Evolutionary conservation across 2,113 vertebrate species (phyloP).

Genomic region (Lepus americanus): DNA sequence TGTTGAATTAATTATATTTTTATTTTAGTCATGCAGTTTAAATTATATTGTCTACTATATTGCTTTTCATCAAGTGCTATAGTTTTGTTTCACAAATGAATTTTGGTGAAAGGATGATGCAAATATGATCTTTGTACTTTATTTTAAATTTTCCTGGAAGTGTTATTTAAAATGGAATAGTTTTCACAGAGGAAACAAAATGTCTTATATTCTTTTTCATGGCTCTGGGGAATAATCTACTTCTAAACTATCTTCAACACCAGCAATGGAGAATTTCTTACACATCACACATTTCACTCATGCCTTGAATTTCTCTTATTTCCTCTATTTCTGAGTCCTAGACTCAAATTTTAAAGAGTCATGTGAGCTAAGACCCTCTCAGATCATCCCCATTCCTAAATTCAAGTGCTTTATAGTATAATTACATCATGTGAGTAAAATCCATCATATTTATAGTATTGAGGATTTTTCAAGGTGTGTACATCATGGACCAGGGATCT

Average conservation of each 20-base stretch:
- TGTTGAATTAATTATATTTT: constrained; percentile 41
- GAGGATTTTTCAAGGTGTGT: not conserved
- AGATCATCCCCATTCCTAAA: not conserved
- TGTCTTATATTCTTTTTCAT: not conserved
- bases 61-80: constrained; percentile 73
- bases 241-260: constrained; percentile 12
- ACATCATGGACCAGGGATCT: not conserved
- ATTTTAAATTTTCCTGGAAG: constrained; percentile 64
- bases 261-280: not conserved
- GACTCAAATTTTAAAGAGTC: not conserved
- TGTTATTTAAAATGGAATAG: constrained; percentile 64
- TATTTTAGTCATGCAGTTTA: constrained; percentile 43
- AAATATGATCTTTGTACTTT: constrained; percentile 69
- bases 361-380: not conserved
- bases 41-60: constrained; percentile 45
- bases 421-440: not conserved
- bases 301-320: not conserved
- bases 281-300: not conserved
- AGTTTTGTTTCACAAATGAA: constrained; percentile 72
- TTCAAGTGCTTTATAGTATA: not conserved
- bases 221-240: not conserved
- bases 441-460: not conserved
- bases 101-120: constrained; percentile 48
- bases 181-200: not conserved
- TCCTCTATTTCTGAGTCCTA: not conserved